A percentile compares a stretch with the other conserved stretches of the same genome.
Conservation (phyloP, 2,888 invertebrate species). For the Brenthis daphne region DNA sequence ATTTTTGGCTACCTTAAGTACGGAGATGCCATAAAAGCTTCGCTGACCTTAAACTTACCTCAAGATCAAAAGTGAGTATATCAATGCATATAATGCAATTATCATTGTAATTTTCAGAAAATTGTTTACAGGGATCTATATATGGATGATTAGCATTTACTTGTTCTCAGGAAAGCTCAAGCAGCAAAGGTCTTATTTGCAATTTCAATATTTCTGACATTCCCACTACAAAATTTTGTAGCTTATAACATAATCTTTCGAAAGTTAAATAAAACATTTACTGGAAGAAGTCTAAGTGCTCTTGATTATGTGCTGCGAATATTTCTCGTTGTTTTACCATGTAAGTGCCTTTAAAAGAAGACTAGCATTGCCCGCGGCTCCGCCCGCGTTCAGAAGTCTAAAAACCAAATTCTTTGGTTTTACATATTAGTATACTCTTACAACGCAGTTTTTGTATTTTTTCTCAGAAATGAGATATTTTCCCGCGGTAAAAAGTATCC, state of each 20-base stretch:
- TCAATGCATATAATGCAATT: background rate
- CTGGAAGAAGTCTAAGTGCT: constrained; percentile 49
- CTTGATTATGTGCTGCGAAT: constrained; percentile 53
- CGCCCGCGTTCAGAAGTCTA: no score
- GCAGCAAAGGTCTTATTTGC: constrained; percentile 84
- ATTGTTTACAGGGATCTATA: background rate
- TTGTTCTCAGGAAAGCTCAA: constrained; percentile 82
- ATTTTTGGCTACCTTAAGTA: constrained; percentile 94
- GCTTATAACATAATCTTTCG: constrained; percentile 91
- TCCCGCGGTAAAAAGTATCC: no score
- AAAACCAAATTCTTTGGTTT: no score
- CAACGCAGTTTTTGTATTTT: no score
- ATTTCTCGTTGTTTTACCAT: constrained; percentile 53
- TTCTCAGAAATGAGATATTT: no score
- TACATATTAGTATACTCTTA: no score
- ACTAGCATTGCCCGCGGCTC: no score
- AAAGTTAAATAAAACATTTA: constrained; percentile 52
- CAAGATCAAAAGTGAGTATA: constrained; percentile 81
- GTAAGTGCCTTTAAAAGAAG: constrained; percentile 45
- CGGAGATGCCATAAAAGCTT: constrained; percentile 86
- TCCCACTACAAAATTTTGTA: constrained; percentile 94
- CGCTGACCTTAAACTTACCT: constrained; percentile 92
- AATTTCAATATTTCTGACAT: constrained; percentile 89
- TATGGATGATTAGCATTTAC: background rate
- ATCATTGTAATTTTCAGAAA: background rate